These are phyloP conservation scores for Lypha dubia DNA, from an alignment of 2,888 invertebrate species.

Conservation along the genomic window DNA sequence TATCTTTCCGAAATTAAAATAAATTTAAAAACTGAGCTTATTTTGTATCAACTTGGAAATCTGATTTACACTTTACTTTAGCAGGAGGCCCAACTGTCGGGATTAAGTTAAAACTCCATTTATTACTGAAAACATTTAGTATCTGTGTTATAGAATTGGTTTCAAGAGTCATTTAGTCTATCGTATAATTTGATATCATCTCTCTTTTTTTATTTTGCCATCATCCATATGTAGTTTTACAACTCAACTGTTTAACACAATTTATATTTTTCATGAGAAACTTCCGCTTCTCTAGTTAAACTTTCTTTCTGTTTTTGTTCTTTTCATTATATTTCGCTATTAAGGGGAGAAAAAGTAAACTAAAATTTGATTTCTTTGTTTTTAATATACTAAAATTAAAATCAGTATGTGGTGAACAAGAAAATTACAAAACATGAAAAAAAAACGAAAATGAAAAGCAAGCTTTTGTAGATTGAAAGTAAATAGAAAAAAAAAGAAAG, in stretches of 20 bases:
- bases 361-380: constrained; percentile 27
- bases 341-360: neutral
- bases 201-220: no score
- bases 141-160: no score
- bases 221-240: neutral
- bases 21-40: no score
- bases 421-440: constrained; percentile 11
- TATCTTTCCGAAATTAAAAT: no score
- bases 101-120: no score
- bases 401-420: neutral
- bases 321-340: neutral
- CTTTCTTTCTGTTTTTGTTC: neutral
- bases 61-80: no score
- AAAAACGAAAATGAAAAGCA: constrained; percentile 6
- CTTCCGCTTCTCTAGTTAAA: neutral
- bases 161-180: neutral
- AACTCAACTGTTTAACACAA: neutral
- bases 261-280: neutral
- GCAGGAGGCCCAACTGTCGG: no score
- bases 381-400: constrained; percentile 36
- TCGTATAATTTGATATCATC: no score
- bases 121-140: no score
- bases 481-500: constrained; percentile 11
- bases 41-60: no score
- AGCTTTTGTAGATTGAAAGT: constrained; percentile 43